Evolutionary conservation across 2,888 invertebrate species (phyloP), one percentile per base, ranked within the genome.

Genomic region (Acanthopleura granulata): DNA sequence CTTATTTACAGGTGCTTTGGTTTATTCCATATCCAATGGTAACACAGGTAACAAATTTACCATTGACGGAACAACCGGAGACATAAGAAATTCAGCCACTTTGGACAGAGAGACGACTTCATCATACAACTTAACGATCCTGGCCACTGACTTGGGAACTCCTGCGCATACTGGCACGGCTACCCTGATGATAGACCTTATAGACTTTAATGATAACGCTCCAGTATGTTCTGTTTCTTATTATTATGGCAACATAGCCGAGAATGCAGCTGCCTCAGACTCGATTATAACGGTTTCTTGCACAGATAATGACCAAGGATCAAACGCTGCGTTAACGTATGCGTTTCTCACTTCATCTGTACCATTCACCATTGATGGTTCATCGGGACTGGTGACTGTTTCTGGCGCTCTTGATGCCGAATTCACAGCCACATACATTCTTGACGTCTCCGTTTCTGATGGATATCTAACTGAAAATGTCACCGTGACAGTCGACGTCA

Each of bases 401-500:
- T 72, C 74, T 49, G 73, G 62, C 22, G 25, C 57, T 1, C 72
- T 80, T 66, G 77, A 81, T 72, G 79, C 78, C 27, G 80, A 81
- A 71, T 70, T 75, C 0, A 62, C 62, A 1, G 16, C 74, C 16
- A 40, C 51, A 0, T 80, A 79, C 51, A 71, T 66, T 9, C 50
- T 77, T 16, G 61, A 74, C 22, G 76, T 97, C 0, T 96, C 96
- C 90, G 97, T 97, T 0, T 95, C 95, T 87, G 97, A 97, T 91
- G 94, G 93, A 79, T 97, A 95, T 75, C 92, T 97, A 66, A 96
- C 96, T 50, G 95, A 95, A 81, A 96, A 97, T 9, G 94, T 96
- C 77, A 96, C 96, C 0, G 95, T 97, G 73, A 97, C 97, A 91
- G 95, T 97, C 90, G 97, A 97, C 92, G 96, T 97, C 49, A 92